A percentile compares a stretch with the other conserved stretches of the same genome.
Conservation (phyloP, 2,113 vertebrate species). For the Turnix velox region DNA sequence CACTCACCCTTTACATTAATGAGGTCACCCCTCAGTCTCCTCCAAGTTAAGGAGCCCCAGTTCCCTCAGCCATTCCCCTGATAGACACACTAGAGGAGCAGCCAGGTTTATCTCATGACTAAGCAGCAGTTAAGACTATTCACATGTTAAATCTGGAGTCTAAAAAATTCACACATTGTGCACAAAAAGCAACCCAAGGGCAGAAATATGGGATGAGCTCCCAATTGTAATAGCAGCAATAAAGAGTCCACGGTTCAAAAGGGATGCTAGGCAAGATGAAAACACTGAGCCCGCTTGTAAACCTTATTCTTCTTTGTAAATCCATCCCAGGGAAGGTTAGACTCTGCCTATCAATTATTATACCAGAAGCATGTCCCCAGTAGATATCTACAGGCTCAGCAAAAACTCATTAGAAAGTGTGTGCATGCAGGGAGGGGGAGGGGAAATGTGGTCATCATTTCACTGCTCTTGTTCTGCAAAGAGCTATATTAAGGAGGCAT, state of each 20-base stretch:
- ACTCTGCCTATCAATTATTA: background rate
- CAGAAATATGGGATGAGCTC: background rate
- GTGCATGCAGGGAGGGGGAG: accelerated
- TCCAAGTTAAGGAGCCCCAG: no score
- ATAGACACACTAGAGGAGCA: background rate
- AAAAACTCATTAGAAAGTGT: slow-evolving; percentile 8
- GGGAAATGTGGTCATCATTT: background rate
- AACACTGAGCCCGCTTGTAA: background rate
- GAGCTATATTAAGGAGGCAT: slow-evolving; percentile 7
- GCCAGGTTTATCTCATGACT: background rate
- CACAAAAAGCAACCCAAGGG: background rate
- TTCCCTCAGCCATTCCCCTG: no score
- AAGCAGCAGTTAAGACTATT: background rate
- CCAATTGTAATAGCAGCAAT: background rate
- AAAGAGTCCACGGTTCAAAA: background rate
- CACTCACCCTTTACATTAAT: no score
- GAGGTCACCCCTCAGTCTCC: no score
- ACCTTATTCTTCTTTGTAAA: background rate
- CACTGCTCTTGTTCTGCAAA: slow-evolving; percentile 12
- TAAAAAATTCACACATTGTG: background rate
- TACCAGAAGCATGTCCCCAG: background rate
- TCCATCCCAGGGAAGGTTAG: background rate
- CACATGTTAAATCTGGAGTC: background rate
- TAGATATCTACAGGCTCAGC: background rate
- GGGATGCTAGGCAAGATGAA: background rate